Evolutionary conservation across 2,113 vertebrate genomes (phyloP).

Genomic region (Pelodiscus sinensis): DNA sequence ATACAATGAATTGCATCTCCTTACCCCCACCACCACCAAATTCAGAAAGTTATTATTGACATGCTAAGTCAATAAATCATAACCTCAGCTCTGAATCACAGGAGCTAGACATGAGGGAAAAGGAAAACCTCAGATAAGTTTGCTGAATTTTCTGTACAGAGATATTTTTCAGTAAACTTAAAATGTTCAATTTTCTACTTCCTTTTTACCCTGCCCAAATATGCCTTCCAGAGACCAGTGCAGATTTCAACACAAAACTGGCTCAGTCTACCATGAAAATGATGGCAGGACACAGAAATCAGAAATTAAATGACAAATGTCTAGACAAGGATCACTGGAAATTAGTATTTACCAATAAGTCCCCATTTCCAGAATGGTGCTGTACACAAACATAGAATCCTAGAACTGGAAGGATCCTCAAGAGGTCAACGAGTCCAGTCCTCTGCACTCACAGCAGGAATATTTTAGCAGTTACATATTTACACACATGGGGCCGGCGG

Average conservation of each 20-base stretch:
- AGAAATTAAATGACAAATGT: neutral
- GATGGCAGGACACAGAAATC: fast-evolving
- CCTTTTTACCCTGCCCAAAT: neutral
- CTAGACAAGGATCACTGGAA: neutral
- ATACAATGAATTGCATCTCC: fast-evolving
- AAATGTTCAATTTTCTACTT: neutral
- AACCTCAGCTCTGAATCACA: neutral
- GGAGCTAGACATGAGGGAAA: fast-evolving
- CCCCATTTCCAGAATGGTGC: neutral
- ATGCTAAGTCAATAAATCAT: neutral
- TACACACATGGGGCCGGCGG: no score
- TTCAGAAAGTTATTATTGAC: neutral
- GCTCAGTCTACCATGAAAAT: neutral
- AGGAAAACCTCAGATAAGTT: neutral
- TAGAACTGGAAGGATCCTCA: no score
- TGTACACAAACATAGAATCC: neutral
- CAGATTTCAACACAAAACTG: neutral
- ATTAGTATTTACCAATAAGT: fast-evolving
- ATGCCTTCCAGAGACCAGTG: neutral
- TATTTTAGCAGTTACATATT: no score
- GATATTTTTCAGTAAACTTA: neutral
- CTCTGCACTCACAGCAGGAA: no score
- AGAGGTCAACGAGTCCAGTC: no score
- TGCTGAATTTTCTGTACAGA: neutral
- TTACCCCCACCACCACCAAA: neutral